These are phyloP conservation scores for Sebastes kiyomatsui DNA, from an alignment of 2,797 vertebrate species.

Conservation along the genomic window DNA sequence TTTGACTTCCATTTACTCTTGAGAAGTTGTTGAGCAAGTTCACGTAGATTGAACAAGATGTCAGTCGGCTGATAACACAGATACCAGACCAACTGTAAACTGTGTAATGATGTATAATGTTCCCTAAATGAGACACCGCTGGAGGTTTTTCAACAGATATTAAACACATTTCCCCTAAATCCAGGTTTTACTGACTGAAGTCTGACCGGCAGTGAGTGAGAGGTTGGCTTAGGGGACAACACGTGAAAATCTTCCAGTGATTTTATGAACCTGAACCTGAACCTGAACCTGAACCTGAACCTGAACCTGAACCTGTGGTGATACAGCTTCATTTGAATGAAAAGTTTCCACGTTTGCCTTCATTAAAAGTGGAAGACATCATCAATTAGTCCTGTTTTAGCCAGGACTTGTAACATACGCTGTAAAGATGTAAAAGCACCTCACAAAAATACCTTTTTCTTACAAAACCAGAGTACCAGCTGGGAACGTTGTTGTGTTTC, in stretches of 20 bases:
- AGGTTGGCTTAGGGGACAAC: not conserved
- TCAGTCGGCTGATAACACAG: not conserved
- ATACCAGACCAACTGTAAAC: constrained; percentile 63
- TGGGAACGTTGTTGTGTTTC: not conserved
- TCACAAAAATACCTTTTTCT: not conserved
- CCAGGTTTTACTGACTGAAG: not conserved
- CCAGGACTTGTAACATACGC: not conserved
- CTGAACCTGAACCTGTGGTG: not conserved
- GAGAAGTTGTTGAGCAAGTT: not conserved
- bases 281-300: too few relatives aligned
- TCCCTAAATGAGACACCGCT: constrained; percentile 65
- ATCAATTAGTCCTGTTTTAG: not conserved
- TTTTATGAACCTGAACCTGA: not conserved
- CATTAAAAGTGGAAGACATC: not conserved
- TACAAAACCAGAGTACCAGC: not conserved
- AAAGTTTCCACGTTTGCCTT: not conserved
- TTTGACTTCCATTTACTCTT: not conserved
- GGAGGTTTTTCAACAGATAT: constrained; percentile 46
- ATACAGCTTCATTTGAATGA: not conserved
- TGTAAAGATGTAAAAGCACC: not conserved
- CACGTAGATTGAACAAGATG: not conserved
- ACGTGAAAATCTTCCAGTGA: not conserved
- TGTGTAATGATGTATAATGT: constrained; percentile 59
- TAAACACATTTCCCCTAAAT: not conserved
- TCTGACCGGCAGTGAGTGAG: constrained; percentile 1